Evolutionary conservation across 2,888 invertebrate genomes (phyloP).

Genomic region (Pyrrhia umbra): DNA sequence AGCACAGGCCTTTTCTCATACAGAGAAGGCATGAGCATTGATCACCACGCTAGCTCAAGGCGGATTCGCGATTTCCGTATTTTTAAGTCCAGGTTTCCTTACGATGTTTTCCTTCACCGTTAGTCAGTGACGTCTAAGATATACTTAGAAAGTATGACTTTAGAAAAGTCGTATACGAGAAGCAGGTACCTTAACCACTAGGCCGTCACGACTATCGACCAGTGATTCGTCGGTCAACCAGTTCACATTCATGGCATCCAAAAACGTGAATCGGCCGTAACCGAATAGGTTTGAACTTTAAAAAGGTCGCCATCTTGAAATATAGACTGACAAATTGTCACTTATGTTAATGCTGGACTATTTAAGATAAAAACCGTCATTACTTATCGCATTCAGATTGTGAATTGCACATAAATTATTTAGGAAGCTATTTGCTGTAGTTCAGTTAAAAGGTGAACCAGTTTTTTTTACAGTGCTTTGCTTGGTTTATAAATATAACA

Average conservation of each 20-base stretch:
- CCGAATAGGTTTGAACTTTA: slow-evolving; percentile 6
- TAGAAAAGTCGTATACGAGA: too few species aligned
- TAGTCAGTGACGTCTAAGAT: too few species aligned
- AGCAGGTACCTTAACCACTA: too few species aligned
- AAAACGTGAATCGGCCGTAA: background rate
- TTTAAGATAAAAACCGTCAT: slow-evolving; percentile 45
- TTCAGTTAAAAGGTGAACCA: slow-evolving; percentile 84
- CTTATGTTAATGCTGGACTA: slow-evolving; percentile 47
- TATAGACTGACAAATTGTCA: slow-evolving; percentile 43
- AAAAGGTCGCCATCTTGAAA: slow-evolving; percentile 27
- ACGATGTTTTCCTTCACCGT: too few species aligned
- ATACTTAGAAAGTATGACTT: too few species aligned
- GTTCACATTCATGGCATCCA: background rate
- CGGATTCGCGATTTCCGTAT: too few species aligned
- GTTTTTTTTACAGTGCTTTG: slow-evolving; percentile 74
- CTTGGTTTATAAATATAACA: slow-evolving; percentile 76
- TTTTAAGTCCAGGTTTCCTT: too few species aligned
- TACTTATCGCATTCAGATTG: slow-evolving; percentile 53
- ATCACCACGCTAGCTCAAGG: too few species aligned
- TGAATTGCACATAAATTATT: slow-evolving; percentile 75
- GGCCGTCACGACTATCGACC: too few species aligned
- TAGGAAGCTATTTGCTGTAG: slow-evolving; percentile 79
- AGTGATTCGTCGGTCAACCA: background rate
- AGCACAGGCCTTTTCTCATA: too few species aligned
- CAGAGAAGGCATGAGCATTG: too few species aligned